Evolutionary conservation across 2,888 invertebrate species (phyloP), one percentile per base, ranked within the genome.

Genomic region (Amblyjoppa proteus): DNA sequence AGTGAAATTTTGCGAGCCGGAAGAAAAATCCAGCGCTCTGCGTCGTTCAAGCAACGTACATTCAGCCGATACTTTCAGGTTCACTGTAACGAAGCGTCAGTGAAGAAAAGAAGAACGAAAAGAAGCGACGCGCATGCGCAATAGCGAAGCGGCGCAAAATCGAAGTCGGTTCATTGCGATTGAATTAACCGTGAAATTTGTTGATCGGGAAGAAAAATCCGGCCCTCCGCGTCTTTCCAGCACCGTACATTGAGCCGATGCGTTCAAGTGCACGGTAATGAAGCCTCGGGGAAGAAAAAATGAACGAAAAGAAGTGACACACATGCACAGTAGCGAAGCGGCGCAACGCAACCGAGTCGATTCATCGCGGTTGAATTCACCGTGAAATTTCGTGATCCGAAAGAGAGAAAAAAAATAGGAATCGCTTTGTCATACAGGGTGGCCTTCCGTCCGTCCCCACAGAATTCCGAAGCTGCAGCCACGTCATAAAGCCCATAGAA

Each of bases 401-500:
- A 49, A 49, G 45, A 49, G 5, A 49, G 3, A 38, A 9, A 79
- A 75, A 79, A 88, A 84, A 83, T 83, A 38, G 78, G 81, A 87
- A 87, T 89, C 83, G 82, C 73, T 84, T 69, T 51, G 80, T 84
- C 76, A 81, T 20, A 76, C 77, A 83, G 45, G 45, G 16, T 49
- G 4, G 16, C 13, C 28, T 66, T 11, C 84, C 83, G 82, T 87
- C 83, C 86, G 78, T 73, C 84, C 71, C 69, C 83, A 79, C 87
- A 79, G 82, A 83, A 80, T 38, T 28, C 28, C 88, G 88, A 86
- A 88, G 84, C 87, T 16, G 45, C 45, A 49, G 89, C 89, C 83
- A 88, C 88, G 89, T 92, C 91, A 90, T 92, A 91, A 91, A 91
- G 79, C 84, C 88, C 88, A 91, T 91, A 89, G 91, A 92, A 91